Evolutionary conservation across 53 echinoderm and acorn worm species (phyloP), one percentile per base, ranked within the genome.

Genomic region (Holothuria leucospilota): DNA sequence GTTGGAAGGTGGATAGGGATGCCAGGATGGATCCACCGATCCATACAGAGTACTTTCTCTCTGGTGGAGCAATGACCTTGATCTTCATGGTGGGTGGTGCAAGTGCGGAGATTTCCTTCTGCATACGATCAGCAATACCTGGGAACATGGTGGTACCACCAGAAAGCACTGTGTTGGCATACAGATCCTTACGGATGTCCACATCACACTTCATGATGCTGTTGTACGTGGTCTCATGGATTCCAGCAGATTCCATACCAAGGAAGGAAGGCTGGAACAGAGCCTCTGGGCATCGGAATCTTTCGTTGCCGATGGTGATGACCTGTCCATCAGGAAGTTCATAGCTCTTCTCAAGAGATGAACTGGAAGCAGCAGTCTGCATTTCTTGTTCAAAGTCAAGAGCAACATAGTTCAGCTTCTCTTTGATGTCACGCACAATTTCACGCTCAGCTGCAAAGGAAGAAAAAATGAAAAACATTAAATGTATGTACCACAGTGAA

Each of bases 361-460:
- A 67, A 29, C 91, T 89, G 90, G 90, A 62, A n/a, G 95, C 88
- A 56, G 95, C 94, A 46, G 92, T 90, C 58, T 90, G 90, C 92
- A 93, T 95, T 79, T 92, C 95, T 77, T 92, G 92, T 82, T 95
- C 95, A 69, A 92, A 94, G 41, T 95, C 95, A 59, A 84, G 91
- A 23, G 95, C 95, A 24, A 91, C 91, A 82, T 96, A 96, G 92
- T 77, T 74, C 8, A 96, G 94, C 62, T 96, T 96, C 90, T 96
- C 96, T 77, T 96, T 96, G 92, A 96, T 94, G 92, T 96, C 96
- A 86, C 96, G 96, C 26, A 96, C 96, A 80, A 96, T 96, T 92
- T 96, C 96, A 71, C 94, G 84, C 71, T 96, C 96, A 77, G 96
- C 96, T 96, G 81, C 13, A 13, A 5, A 4, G 15, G 18, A 56